A percentile compares a stretch with the other conserved stretches of the same genome.
Evolutionary conservation across 2,797 vertebrate species (phyloP).

Genomic region (Oryzias sinensis): DNA sequence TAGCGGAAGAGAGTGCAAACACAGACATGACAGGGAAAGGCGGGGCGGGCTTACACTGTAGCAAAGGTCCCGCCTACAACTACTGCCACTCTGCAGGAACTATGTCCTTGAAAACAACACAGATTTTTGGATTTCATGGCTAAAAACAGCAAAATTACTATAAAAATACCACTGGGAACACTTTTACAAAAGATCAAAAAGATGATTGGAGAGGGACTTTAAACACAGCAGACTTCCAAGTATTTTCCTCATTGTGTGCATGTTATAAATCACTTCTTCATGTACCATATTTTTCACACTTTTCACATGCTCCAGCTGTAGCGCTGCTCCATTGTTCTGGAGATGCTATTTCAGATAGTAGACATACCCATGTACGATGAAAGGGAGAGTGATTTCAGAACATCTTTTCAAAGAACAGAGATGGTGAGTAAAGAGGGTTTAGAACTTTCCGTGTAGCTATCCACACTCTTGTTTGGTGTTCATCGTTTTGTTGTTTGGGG

Average conservation of each 20-base stretch:
- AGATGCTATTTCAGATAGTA: slow-evolving; percentile 20
- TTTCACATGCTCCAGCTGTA: slow-evolving; percentile 12
- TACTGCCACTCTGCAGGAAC: no score
- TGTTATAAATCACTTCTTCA: slow-evolving; percentile 49
- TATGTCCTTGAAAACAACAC: no score
- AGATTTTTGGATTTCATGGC: no score
- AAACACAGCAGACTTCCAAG: slow-evolving; percentile 17
- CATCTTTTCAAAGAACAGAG: neutral
- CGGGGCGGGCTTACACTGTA: slow-evolving; percentile 8
- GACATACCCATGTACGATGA: slow-evolving; percentile 1
- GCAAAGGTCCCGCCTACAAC: no score
- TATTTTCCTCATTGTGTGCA: slow-evolving; percentile 33
- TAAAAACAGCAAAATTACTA: no score
- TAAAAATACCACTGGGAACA: no score
- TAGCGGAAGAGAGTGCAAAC: no score
- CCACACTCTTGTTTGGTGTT: slow-evolving; percentile 16
- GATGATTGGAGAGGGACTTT: no score
- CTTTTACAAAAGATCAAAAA: no score
- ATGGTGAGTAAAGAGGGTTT: neutral
- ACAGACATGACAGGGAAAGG: no score
- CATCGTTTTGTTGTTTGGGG: slow-evolving; percentile 22
- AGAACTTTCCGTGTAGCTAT: slow-evolving; percentile 30
- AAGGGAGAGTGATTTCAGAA: slow-evolving; percentile 10
- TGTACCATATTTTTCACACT: slow-evolving; percentile 38
- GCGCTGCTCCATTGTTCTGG: slow-evolving; percentile 21